Conservation (phyloP, 2,113 vertebrate genomes). For the Bubo blakistoni region DNA sequence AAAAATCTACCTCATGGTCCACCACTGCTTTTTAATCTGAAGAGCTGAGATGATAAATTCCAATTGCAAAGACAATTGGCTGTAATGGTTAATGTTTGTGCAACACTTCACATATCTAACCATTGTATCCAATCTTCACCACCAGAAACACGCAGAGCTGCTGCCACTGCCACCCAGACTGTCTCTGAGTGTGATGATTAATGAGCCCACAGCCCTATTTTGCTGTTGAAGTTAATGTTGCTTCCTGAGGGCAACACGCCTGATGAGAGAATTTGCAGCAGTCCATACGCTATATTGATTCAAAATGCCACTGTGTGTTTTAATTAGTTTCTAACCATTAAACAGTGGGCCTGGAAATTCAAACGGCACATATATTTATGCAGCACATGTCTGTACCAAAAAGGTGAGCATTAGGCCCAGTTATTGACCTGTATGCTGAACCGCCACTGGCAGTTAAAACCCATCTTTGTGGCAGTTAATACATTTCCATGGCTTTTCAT, state of each 20-base stretch:
- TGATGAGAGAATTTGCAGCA: conserved; percentile 65
- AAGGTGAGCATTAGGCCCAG: conserved; percentile 15
- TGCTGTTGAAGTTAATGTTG: conserved; percentile 66
- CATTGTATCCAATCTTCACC: conserved; percentile 17
- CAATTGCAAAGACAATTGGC: conserved; percentile 29
- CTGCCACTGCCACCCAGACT: conserved; percentile 36
- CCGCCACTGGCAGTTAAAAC: background rate
- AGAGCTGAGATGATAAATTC: background rate
- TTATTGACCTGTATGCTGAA: background rate
- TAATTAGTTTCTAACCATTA: conserved; percentile 64
- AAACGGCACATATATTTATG: conserved; percentile 24
- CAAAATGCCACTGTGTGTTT: conserved; percentile 64
- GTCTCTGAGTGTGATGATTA: conserved; percentile 52
- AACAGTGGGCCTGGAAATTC: conserved; percentile 27
- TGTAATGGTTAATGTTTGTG: conserved; percentile 42
- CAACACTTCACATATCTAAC: conserved; percentile 29
- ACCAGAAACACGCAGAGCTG: conserved; percentile 25
- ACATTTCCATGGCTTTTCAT: background rate
- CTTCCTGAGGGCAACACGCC: conserved; percentile 61
- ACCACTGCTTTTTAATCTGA: background rate
- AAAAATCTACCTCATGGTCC: background rate
- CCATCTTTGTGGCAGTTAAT: background rate
- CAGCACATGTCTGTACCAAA: conserved; percentile 3
- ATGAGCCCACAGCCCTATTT: conserved; percentile 61
- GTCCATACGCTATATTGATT: conserved; percentile 66